Base-by-base conservation (phyloP, 2,888 invertebrate species). In the Polymixis lichenea region DNA sequence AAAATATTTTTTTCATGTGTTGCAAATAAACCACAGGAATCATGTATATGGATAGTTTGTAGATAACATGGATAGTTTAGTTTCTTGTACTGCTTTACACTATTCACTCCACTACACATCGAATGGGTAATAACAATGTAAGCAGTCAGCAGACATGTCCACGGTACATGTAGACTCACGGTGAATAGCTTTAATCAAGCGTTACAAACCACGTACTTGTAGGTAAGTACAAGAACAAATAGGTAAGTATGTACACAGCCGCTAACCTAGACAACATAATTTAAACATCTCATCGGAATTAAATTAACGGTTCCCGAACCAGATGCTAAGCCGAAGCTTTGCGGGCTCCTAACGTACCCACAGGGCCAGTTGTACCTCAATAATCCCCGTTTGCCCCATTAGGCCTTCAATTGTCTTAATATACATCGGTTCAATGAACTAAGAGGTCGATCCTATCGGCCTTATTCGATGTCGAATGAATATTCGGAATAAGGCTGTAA, bases 311-410 rank as follows among this genome's bases (percentile, higher is more conserved):
- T 75, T 64, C 67, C 60, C 61, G 43, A 71, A 74, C 82, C 80
- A 84, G 72, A 75, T 62, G 72, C 73, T 82, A 74, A 88, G 79
- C 82, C 49, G 66, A 51, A 61, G 82, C 69, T 79, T 80, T 80
- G 69, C 61, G 72, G 69, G 79, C 66, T 66, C 46, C 65, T 67
- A 61, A 70, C 55, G 64, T 73, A 77, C 82, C 78, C 73, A 43
- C 69, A 75, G 68, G 70, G 61, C 72, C 74, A 62, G 75, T 75
- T 72, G 74, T 81, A 86, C 69, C 81, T 75, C n/a, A 73, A 61
- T 87, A 86, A 89, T 88, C 86, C 82, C 71, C 68, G 55, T 86
- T 80, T 78, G 82, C 78, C 82, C 86, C 87, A 89, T 89, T 89
- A 88, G 69, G 75, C 78, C 81, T 53, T 75, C 84, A 85, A 82